Conservation (phyloP, 1,140 invertebrate species). For the Chionoecetes opilio region DNA sequence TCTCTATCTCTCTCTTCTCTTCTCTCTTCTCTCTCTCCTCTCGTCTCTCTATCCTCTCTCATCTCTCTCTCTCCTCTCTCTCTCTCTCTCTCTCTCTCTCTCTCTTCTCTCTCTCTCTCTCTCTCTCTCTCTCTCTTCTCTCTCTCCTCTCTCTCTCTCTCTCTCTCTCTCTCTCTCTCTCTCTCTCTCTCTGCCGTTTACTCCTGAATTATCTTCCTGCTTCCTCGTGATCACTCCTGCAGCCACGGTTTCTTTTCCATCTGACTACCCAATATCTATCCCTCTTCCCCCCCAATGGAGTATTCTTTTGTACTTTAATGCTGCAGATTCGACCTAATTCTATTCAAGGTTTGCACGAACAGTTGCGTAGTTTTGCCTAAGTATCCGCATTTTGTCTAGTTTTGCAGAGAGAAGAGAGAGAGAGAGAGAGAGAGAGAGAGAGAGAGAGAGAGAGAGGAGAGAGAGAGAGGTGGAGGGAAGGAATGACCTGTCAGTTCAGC, state of each 20-base stretch:
- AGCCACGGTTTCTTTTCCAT: no score
- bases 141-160: conserved; percentile 36
- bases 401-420: neutral
- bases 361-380: no score
- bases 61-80: no score
- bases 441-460: conserved; percentile 34
- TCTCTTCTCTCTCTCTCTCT: conserved; percentile 56
- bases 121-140: conserved; percentile 47
- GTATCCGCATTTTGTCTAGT: no score
- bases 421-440: conserved; percentile 42
- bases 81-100: conserved; percentile 38
- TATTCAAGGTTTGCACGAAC: no score
- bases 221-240: neutral
- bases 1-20: no score
- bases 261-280: no score
- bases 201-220: neutral
- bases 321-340: no score
- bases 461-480: neutral
- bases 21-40: no score
- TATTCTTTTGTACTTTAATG: no score
- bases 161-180: conserved; percentile 21
- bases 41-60: no score
- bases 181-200: neutral
- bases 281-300: no score
- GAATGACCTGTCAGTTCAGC: neutral